Percentiles rank a stretch among this genome's conserved stretches.
phyloP scores from a whole-genome alignment of 2,113 vertebrate species.

The Eurypyga helias region DNA sequence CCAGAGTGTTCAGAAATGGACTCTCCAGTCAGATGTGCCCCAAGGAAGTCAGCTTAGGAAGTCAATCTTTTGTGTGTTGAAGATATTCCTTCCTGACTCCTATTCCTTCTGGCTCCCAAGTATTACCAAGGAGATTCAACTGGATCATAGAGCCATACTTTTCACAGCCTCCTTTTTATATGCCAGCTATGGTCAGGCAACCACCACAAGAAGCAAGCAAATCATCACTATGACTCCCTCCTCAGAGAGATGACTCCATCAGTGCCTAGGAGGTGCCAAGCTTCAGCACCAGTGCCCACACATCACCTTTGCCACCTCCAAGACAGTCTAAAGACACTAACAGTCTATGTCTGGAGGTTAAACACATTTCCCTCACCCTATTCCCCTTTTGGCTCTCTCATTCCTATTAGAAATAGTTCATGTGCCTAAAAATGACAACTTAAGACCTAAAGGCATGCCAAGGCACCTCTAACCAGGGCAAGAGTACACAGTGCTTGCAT shows the following conservation, averaged over 20 bases:
- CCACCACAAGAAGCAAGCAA: background rate
- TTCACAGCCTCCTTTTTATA: background rate
- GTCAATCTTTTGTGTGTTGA: background rate
- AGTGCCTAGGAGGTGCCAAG: background rate
- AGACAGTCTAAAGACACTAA: background rate
- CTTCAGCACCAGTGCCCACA: background rate
- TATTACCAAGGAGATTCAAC: background rate
- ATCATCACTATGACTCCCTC: background rate
- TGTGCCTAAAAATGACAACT: background rate
- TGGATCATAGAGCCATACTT: background rate
- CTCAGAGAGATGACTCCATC: background rate
- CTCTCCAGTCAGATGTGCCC: background rate
- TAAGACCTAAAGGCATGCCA: background rate
- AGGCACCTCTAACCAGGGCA: slow-evolving; percentile 3
- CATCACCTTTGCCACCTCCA: background rate
- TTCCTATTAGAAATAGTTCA: background rate
- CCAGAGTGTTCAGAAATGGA: background rate
- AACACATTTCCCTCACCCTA: slow-evolving; percentile 6
- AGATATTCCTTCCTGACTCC: background rate
- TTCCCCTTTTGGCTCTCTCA: background rate
- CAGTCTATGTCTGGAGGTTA: background rate
- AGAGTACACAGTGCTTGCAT: background rate
- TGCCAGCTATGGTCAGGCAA: background rate
- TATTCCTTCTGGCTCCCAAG: background rate
- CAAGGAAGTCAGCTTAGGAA: background rate